A percentile compares a stretch with the other conserved stretches of the same genome.
These are phyloP conservation scores for Polydrusus cervinus DNA, from an alignment of 2,888 invertebrate species.

Conservation along the genomic window DNA sequence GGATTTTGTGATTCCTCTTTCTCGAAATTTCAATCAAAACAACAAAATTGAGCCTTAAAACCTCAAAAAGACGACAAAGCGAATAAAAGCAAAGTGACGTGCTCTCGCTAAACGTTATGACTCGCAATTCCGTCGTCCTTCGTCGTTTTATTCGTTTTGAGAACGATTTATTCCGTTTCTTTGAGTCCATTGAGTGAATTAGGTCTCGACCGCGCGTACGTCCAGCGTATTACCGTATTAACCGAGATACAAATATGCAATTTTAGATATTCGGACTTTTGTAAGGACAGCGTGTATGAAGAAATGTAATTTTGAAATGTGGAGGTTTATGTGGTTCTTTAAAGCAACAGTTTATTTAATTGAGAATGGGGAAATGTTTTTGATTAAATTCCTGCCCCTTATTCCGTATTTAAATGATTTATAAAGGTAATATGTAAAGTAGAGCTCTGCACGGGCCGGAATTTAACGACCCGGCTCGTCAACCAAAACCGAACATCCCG, in stretches of 20 bases:
- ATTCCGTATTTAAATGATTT: background rate
- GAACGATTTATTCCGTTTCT: conserved; percentile 54
- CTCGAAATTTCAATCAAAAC: conserved; percentile 9
- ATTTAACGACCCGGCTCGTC: too few species aligned
- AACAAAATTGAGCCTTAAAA: conserved; percentile 15
- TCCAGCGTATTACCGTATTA: conserved; percentile 66
- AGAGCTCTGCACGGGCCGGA: too few species aligned
- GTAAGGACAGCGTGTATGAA: conserved; percentile 50
- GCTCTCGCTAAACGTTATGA: conserved; percentile 39
- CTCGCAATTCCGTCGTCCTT: conserved; percentile 49
- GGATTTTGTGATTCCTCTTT: background rate
- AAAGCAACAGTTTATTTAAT: conserved; percentile 31
- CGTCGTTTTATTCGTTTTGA: conserved; percentile 48
- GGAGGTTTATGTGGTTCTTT: conserved; percentile 19
- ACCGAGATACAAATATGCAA: conserved; percentile 65
- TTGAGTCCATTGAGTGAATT: conserved; percentile 53
- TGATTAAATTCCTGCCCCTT: background rate
- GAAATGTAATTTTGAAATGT: conserved; percentile 57
- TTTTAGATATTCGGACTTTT: conserved; percentile 61
- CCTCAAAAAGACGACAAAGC: conserved; percentile 21
- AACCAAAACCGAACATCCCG: too few species aligned
- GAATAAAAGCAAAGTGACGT: conserved; percentile 35
- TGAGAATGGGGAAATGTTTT: conserved; percentile 4
- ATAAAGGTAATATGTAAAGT: too few species aligned
- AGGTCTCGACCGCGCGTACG: conserved; percentile 57